phyloP scores from a whole-genome alignment of 2,113 vertebrate genomes.

The Microcebus ravelobensis region DNA sequence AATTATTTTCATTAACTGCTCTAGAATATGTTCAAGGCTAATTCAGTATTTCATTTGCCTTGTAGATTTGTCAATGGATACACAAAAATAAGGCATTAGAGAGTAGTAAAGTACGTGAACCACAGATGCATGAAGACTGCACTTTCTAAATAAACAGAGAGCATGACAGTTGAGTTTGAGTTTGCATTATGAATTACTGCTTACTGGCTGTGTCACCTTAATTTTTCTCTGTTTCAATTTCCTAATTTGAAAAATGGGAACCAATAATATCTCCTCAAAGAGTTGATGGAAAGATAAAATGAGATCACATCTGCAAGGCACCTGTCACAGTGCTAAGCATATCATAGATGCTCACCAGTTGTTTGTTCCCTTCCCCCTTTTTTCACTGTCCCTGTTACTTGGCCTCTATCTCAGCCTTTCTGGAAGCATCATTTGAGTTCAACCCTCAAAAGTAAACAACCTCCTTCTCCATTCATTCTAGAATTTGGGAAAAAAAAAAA shows the following conservation, averaged over 20 bases:
- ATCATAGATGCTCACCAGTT: not conserved
- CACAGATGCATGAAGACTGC: not conserved
- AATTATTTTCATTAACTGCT: not conserved
- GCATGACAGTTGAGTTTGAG: not conserved
- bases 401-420: not conserved
- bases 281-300: not conserved
- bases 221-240: not conserved
- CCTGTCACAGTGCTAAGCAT: not conserved
- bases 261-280: not conserved
- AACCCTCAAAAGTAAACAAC: not conserved
- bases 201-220: not conserved
- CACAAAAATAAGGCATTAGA: not conserved
- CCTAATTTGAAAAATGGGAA: not conserved
- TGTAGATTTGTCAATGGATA: not conserved
- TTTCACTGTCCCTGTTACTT: not conserved
- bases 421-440: not conserved
- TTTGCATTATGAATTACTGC: not conserved
- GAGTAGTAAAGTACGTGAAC: not conserved
- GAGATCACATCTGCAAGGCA: not conserved
- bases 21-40: not conserved
- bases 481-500: too few species aligned
- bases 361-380: not conserved
- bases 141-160: not conserved
- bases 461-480: too few species aligned
- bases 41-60: not conserved